A percentile compares a stretch with the other conserved stretches of the same genome.
These are phyloP conservation scores for Gallinago undulata DNA, from an alignment of 2,113 vertebrate genomes.

Conservation along the genomic window DNA sequence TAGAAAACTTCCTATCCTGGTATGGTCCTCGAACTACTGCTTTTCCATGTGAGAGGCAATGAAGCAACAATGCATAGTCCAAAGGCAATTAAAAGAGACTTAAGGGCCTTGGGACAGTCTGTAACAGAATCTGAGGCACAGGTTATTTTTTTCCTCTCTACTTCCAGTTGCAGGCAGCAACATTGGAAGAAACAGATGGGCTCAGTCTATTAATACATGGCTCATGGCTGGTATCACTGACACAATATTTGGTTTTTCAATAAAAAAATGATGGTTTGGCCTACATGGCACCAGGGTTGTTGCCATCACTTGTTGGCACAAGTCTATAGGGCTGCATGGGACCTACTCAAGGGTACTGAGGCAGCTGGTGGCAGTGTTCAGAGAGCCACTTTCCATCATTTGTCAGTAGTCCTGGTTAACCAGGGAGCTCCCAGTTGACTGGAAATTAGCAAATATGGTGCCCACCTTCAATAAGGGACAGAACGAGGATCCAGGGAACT, in stretches of 20 bases:
- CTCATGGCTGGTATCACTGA: background rate
- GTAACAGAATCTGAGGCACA: too few relatives aligned
- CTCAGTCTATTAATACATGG: too few relatives aligned
- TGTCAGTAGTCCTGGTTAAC: background rate
- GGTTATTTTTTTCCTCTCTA: too few relatives aligned
- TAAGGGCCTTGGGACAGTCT: too few relatives aligned
- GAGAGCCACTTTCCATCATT: background rate
- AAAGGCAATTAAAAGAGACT: too few relatives aligned
- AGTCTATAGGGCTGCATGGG: background rate
- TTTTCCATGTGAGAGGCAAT: too few relatives aligned
- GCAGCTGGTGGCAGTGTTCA: background rate
- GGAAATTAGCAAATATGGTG: background rate
- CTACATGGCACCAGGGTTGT: background rate
- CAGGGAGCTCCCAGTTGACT: fast-evolving
- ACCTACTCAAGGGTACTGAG: background rate
- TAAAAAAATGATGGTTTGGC: background rate
- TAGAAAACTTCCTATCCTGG: too few relatives aligned
- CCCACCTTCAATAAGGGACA: fast-evolving
- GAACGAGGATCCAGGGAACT: background rate
- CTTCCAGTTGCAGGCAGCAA: too few relatives aligned
- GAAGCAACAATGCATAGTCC: too few relatives aligned
- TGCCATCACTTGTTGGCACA: background rate
- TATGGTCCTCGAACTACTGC: too few relatives aligned
- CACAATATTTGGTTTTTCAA: background rate
- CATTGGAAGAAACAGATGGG: too few relatives aligned